Evolutionary conservation across 2,888 invertebrate species (phyloP).

Genomic region (Agriopis leucophaearia): DNA sequence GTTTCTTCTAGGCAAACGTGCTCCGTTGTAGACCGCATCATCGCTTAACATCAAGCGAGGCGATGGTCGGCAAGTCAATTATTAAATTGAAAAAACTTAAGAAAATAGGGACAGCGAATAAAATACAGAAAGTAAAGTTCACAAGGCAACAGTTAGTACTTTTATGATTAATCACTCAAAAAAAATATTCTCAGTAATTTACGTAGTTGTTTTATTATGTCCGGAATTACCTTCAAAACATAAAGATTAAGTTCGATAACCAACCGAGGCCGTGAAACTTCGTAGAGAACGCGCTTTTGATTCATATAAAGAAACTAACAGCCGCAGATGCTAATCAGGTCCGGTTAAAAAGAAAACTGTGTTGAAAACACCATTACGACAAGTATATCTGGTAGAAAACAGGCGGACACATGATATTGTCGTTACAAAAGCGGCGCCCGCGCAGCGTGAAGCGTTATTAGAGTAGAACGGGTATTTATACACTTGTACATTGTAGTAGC

Average conservation of each 20-base stretch:
- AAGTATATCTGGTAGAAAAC: conserved; percentile 48
- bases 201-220: conserved; percentile 16
- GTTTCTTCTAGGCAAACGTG: too few relatives aligned
- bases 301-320: conserved; percentile 25
- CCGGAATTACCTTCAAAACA: conserved; percentile 15
- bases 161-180: not conserved
- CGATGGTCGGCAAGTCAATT: too few relatives aligned
- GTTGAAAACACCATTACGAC: conserved; percentile 38
- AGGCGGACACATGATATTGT: conserved; percentile 54
- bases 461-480: conserved; percentile 61
- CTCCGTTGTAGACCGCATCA: too few relatives aligned
- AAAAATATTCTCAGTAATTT: not conserved
- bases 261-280: conserved; percentile 17
- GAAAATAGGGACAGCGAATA: not conserved
- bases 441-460: conserved; percentile 71
- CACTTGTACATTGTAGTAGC: conserved; percentile 7
- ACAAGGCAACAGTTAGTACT: not conserved
- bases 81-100: not conserved
- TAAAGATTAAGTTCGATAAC: conserved; percentile 23
- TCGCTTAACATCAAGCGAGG: too few relatives aligned
- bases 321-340: conserved; percentile 26
- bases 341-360: conserved; percentile 36
- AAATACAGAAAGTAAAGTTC: not conserved
- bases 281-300: conserved; percentile 14
- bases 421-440: conserved; percentile 54